Evolutionary conservation across 2,888 invertebrate species (phyloP), one percentile per base, ranked within the genome.

Genomic region (Mythimna albipuncta): DNA sequence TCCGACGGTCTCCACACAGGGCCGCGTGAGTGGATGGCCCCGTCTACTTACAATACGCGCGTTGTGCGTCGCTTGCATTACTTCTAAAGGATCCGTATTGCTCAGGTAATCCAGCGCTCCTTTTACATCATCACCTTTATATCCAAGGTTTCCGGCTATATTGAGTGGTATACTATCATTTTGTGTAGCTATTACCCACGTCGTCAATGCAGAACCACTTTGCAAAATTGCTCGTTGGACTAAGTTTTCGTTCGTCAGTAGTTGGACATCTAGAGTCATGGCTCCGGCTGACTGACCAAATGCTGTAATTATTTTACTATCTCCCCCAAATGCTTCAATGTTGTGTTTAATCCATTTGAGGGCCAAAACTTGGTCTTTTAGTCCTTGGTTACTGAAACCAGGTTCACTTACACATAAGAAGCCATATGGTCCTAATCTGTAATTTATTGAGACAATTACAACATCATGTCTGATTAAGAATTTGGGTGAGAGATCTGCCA

Each of bases 371-470:
- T 85, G 85, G 62, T 83, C 83, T 63, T 83, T 83, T 6, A 83
- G 35, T 6, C 78, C 83, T 75, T 83, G 83, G 57, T 83, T 83
- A n/a, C 65, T 82, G 26, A 65, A 75, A 11, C 70, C 81, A 47
- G 82, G 78, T 55, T 67, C 69, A 10, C 70, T 75, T 16, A 82
- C 11, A 58, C 83, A 83, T 4, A 83, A 26, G 41, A 85, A 83
- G 7, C 83, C 83, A n/a, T 71, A 83, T 16, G 78, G 82, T 2
- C 83, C 83, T 54, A 85, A 13, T 65, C 83, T 78, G 41, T 85
- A 83, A 41, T 83, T 82, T 6, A 85, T 72, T 2, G 72, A 57
- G 5, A 83, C 82, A 0, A 83, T 58, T 16, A 85, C 67, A 21
- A 83, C 72, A 5, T 75, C 71, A 41, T 83, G 69, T 38, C 59